Evolutionary conservation across 2,888 invertebrate species (phyloP), one percentile per base, ranked within the genome.

Genomic region (Brachylomia viminalis): DNA sequence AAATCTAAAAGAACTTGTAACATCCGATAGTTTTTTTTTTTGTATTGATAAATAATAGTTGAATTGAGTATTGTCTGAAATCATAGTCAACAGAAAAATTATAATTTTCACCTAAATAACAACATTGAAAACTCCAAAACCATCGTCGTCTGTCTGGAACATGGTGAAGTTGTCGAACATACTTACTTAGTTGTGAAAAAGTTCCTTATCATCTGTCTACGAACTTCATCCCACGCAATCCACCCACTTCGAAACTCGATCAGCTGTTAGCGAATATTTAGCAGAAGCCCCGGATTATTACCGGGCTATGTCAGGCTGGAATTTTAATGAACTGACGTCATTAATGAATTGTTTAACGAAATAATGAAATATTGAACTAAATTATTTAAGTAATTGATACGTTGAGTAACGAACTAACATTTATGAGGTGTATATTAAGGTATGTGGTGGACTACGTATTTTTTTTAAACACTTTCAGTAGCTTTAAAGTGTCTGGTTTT

Each of bases 301-400:
- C 30, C 47, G 58, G 77, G 86, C 61, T 73, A 83, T 71, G 86
- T 45, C 58, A 42, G 76, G 30, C 15, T 20, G 72, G 79, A 79
- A 85, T 79, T 73, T 84, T 75, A 84, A 84, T 86, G 66, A 83
- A 77, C 59, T 66, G 38, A 65, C 49, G 27, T 59, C 71, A n/a
- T 59, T 64, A 72, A 52, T 75, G n/a, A 73, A 85, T 74, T 75
- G 73, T 81, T 77, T 20, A 38, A 23, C 15, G 17, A 68, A 62
- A 64, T 59, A 17, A n/a, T n/a, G 2, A 66, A 49, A 49, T 49
- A 6, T 33, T 49, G 10, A 33, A 23, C 23, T 17, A 10, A 15
- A 49, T 49, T 66, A 4, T 30, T 49, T 38, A 33, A 3, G 33
- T 38, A 5, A 23, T 52, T 52, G 10, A 52, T 38, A 30, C 5